phyloP scores from a whole-genome alignment of 2,888 invertebrate species.

The Cheilosia grossa region DNA sequence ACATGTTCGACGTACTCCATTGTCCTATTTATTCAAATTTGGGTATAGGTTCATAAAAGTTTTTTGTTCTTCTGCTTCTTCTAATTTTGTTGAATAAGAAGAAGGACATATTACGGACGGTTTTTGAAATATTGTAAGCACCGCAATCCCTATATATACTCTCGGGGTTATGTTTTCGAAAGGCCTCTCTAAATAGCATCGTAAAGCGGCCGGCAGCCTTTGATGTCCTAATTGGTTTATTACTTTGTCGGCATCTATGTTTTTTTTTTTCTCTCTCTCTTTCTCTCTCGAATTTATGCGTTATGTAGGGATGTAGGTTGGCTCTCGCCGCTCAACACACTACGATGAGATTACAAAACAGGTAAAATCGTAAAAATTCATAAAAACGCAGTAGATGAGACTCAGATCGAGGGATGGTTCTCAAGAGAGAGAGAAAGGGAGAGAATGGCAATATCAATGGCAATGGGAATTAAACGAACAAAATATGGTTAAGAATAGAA shows the following conservation, averaged over 20 bases:
- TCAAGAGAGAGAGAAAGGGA: slow-evolving; percentile 5
- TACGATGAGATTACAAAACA: slow-evolving; percentile 73
- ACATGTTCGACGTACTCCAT: slow-evolving; percentile 52
- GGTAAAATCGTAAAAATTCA: slow-evolving; percentile 73
- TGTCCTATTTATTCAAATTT: slow-evolving; percentile 73
- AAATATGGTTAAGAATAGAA: slow-evolving; percentile 61
- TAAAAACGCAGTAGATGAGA: slow-evolving; percentile 52
- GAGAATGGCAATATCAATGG: slow-evolving; percentile 39
- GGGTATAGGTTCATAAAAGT: slow-evolving; percentile 4
- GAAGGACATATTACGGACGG: slow-evolving; percentile 72
- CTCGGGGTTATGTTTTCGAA: slow-evolving; percentile 51
- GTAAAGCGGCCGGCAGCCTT: slow-evolving; percentile 79
- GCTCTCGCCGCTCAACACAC: slow-evolving; percentile 55
- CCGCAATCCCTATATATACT: slow-evolving; percentile 25
- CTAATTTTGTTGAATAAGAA: slow-evolving; percentile 51
- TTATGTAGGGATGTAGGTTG: slow-evolving; percentile 72
- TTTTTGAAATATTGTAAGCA: slow-evolving; percentile 67
- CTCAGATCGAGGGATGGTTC: neutral
- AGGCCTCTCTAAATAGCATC: slow-evolving; percentile 70
- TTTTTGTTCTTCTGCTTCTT: neutral
- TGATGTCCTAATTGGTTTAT: slow-evolving; percentile 83
- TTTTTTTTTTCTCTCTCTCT: slow-evolving; percentile 75
- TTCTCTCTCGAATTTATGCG: slow-evolving; percentile 23
- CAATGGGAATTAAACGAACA: slow-evolving; percentile 55
- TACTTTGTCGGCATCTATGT: slow-evolving; percentile 82